These are phyloP conservation scores for Tautogolabrus adspersus DNA, from an alignment of 2,113 vertebrate genomes.

Conservation along the genomic window DNA sequence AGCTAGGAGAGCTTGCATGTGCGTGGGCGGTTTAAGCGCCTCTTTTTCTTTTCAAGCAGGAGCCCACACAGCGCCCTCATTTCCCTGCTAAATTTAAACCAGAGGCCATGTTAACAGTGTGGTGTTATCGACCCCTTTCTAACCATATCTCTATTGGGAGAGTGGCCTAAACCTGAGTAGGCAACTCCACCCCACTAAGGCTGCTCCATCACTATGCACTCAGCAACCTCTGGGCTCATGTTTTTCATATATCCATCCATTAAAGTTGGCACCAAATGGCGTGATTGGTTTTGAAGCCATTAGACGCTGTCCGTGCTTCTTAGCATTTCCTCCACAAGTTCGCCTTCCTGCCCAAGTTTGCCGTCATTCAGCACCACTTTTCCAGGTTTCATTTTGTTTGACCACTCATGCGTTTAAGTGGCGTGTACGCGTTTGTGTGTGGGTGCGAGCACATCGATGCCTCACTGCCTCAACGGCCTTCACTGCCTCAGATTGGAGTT, in stretches of 20 bases:
- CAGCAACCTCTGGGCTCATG: slow-evolving; percentile 21
- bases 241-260: slow-evolving; percentile 17
- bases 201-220: slow-evolving; percentile 28
- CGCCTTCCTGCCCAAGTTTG: background rate
- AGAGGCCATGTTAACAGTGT: slow-evolving; percentile 66
- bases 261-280: slow-evolving; percentile 15
- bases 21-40: slow-evolving; percentile 73
- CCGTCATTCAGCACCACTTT: slow-evolving; percentile 64
- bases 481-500: slow-evolving; percentile 70
- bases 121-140: slow-evolving; percentile 68
- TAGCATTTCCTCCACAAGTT: slow-evolving; percentile 53
- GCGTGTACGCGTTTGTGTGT: slow-evolving; percentile 32
- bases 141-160: slow-evolving; percentile 47
- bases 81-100: slow-evolving; percentile 83
- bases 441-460: slow-evolving; percentile 46
- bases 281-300: slow-evolving; percentile 41
- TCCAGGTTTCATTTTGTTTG: slow-evolving; percentile 72
- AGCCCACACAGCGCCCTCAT: slow-evolving; percentile 81
- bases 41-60: slow-evolving; percentile 76
- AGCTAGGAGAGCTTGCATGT: slow-evolving; percentile 55
- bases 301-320: slow-evolving; percentile 20
- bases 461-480: slow-evolving; percentile 69
- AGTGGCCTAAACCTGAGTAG: slow-evolving; percentile 64
- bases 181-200: slow-evolving; percentile 40
- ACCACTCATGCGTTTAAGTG: slow-evolving; percentile 69